A percentile compares a stretch with the other conserved stretches of the same genome.
These are phyloP conservation scores for Tragelaphus strepsiceros DNA, from an alignment of 2,113 vertebrate species.

Conservation along the genomic window DNA sequence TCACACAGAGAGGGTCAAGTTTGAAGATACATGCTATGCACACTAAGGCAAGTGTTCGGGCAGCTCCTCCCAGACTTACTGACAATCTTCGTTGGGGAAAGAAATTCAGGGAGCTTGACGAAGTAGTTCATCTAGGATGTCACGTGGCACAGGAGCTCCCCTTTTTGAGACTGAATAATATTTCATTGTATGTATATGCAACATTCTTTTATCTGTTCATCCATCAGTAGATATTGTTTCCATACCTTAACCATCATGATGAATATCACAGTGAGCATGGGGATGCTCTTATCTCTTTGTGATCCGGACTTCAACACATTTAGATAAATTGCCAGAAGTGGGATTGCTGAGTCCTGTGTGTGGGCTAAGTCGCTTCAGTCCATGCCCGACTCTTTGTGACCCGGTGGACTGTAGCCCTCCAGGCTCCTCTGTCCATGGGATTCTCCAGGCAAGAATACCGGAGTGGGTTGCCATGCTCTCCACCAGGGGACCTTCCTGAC, in stretches of 20 bases:
- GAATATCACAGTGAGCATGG: not conserved
- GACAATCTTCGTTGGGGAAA: fast-evolving
- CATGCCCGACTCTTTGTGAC: too few relatives aligned
- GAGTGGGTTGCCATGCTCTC: not conserved
- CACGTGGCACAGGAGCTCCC: not conserved
- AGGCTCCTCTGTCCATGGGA: too few relatives aligned
- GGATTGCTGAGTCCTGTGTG: not conserved
- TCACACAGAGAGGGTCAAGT: not conserved
- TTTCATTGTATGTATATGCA: not conserved
- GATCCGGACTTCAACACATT: not conserved
- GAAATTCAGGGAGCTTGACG: not conserved
- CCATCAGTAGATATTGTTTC: not conserved
- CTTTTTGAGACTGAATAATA: not conserved
- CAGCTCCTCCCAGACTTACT: not conserved
- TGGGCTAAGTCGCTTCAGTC: too few relatives aligned
- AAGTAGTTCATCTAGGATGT: not conserved
- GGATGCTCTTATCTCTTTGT: not conserved
- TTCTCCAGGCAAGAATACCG: too few relatives aligned
- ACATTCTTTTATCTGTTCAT: not conserved
- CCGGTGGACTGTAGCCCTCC: too few relatives aligned
- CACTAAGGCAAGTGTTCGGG: not conserved
- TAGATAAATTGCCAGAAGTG: not conserved
- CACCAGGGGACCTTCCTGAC: not conserved
- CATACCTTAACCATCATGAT: not conserved
- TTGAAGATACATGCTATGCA: not conserved